A percentile compares a stretch with the other conserved stretches of the same genome.
phyloP scores from a whole-genome alignment of 2,113 vertebrate species.

The Cynoglossus semilaevis region DNA sequence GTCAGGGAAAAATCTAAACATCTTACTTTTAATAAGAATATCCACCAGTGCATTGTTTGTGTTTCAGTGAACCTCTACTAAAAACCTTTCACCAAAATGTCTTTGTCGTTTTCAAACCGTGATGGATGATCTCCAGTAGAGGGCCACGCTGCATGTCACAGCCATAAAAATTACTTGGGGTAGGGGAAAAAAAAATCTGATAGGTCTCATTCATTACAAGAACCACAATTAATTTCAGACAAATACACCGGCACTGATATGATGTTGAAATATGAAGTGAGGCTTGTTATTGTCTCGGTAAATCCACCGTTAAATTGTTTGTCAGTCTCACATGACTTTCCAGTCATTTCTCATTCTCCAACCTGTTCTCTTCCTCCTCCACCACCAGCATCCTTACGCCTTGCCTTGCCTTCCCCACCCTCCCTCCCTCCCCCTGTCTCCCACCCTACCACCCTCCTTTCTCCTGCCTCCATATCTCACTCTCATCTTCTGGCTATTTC shows the following conservation, averaged over 20 bases:
- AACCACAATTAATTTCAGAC: conserved; percentile 56
- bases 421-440: conserved; percentile 15
- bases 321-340: conserved; percentile 36
- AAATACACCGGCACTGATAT: conserved; percentile 45
- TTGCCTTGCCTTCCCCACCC: too few species aligned
- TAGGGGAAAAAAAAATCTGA: conserved; percentile 19
- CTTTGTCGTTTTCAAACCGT: conserved; percentile 33
- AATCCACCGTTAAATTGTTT: conserved; percentile 56
- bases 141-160: conserved; percentile 69
- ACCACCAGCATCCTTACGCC: too few species aligned
- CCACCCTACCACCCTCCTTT: conserved; percentile 10
- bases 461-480: conserved; percentile 28
- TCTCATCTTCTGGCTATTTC: conserved; percentile 56
- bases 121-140: conserved; percentile 49
- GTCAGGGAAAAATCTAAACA: too few species aligned
- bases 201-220: conserved; percentile 50
- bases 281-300: conserved; percentile 44
- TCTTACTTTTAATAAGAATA: too few species aligned
- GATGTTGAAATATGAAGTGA: conserved; percentile 57
- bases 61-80: conserved; percentile 15
- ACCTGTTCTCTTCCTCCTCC: conserved; percentile 9
- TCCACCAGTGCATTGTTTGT: background rate
- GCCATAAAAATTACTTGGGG: conserved; percentile 13
- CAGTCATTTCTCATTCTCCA: conserved; percentile 33
- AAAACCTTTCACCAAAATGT: background rate